Conservation (phyloP, 2,888 invertebrate genomes). For the Eupithecia subfuscata region DNA sequence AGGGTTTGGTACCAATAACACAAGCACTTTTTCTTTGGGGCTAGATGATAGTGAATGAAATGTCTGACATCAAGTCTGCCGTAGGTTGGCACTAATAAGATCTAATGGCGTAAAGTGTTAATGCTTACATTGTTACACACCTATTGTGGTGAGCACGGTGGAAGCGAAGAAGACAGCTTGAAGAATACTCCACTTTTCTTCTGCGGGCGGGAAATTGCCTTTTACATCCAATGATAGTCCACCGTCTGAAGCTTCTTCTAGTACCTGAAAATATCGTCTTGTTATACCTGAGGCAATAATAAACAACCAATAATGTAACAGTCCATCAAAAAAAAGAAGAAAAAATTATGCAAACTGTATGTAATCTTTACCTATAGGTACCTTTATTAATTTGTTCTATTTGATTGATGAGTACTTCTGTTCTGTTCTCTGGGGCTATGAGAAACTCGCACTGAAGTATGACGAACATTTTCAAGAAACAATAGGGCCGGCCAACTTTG, state of each 20-base stretch:
- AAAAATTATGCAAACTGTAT: too few relatives aligned
- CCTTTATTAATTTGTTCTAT: background rate
- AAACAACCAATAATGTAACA: too few relatives aligned
- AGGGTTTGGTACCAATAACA: too few relatives aligned
- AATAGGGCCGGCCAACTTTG: background rate
- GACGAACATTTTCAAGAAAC: background rate
- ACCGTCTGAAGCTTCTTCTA: slow-evolving; percentile 89
- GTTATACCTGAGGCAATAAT: background rate
- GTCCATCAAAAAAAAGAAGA: too few relatives aligned
- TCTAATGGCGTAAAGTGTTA: slow-evolving; percentile 42
- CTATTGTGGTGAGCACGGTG: slow-evolving; percentile 95
- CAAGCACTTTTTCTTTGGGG: too few relatives aligned
- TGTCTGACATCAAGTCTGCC: background rate
- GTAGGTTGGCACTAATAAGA: background rate
- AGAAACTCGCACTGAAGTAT: background rate
- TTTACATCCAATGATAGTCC: slow-evolving; percentile 85
- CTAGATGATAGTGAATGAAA: too few relatives aligned
- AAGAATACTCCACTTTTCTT: slow-evolving; percentile 90
- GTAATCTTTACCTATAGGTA: too few relatives aligned
- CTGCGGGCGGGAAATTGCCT: slow-evolving; percentile 80
- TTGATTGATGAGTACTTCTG: background rate
- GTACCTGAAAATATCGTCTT: slow-evolving; percentile 65
- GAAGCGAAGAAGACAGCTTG: slow-evolving; percentile 95
- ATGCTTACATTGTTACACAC: slow-evolving; percentile 85
- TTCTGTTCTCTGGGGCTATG: background rate